Evolutionary conservation across 1,140 invertebrate genomes (phyloP).

Genomic region (Eueides isabella): DNA sequence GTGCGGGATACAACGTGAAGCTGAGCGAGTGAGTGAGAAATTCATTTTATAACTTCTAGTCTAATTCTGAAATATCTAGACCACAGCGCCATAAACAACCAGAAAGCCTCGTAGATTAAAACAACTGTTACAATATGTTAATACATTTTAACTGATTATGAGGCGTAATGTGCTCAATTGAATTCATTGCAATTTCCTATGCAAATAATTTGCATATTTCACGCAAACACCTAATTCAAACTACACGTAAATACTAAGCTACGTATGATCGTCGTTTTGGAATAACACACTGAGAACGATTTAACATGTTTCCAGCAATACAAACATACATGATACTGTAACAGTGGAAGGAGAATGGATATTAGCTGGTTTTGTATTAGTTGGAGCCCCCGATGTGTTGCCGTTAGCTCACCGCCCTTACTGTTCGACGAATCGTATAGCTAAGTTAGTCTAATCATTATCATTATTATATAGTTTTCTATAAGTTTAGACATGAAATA

Average conservation of each 20-base stretch:
- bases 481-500: not conserved
- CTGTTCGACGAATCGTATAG: too few relatives aligned
- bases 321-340: not conserved
- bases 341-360: not conserved
- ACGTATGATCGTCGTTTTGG: not conserved
- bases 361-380: slow-evolving; percentile 17
- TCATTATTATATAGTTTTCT: not conserved
- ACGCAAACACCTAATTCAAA: not conserved
- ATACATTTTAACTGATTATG: not conserved
- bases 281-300: slow-evolving; percentile 2
- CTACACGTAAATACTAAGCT: too few relatives aligned
- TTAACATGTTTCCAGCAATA: not conserved
- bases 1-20: too few relatives aligned
- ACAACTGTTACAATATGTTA: not conserved
- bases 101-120: not conserved
- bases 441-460: not conserved
- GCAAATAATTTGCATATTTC: slow-evolving; percentile 6
- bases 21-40: too few relatives aligned
- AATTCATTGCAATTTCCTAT: slow-evolving; percentile 1
- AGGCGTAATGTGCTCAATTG: not conserved
- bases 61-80: too few relatives aligned
- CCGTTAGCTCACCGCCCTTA: not conserved
- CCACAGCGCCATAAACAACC: not conserved
- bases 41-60: too few relatives aligned
- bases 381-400: not conserved